phyloP scores from a whole-genome alignment of 2,113 vertebrate species.

The Polypterus bichir region DNA sequence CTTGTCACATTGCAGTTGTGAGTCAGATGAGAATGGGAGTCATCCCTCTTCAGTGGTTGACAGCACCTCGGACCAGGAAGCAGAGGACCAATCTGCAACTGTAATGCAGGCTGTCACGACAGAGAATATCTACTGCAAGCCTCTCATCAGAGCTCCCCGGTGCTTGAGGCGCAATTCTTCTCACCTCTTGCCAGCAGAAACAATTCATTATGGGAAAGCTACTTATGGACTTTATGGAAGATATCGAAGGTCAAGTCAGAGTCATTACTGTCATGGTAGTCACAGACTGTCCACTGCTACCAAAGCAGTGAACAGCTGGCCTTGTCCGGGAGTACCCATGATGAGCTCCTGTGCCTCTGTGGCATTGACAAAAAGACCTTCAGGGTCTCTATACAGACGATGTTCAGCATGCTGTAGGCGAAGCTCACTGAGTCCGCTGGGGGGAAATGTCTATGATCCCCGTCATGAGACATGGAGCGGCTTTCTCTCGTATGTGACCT shows the following conservation, averaged over 20 bases:
- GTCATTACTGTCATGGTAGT: constrained; percentile 26
- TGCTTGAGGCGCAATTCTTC: constrained; percentile 58
- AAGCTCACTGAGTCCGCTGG: constrained; percentile 26
- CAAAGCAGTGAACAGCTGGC: constrained; percentile 39
- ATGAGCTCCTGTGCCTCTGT: constrained; percentile 9
- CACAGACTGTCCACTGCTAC: constrained; percentile 21
- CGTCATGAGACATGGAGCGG: constrained; percentile 54
- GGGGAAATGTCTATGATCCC: constrained; percentile 34
- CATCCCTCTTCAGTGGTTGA: constrained; percentile 15
- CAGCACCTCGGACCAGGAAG: constrained; percentile 1
- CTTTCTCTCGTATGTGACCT: constrained; percentile 69
- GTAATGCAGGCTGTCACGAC: constrained; percentile 7
- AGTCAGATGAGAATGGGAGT: constrained; percentile 1
- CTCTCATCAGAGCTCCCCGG: constrained; percentile 41
- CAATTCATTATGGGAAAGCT: constrained; percentile 3
- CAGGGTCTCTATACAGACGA: constrained; percentile 17
- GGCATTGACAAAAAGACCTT: constrained; percentile 18
- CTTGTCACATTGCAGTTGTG: constrained; percentile 1
- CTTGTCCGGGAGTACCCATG: not conserved
- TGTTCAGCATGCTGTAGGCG: constrained; percentile 31
- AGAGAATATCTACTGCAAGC: constrained; percentile 21
- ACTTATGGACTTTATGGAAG: constrained; percentile 44
- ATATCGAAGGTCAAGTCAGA: constrained; percentile 52
- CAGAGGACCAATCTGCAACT: constrained; percentile 15
- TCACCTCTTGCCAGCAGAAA: constrained; percentile 43